Evolutionary conservation across 2,113 vertebrate genomes (phyloP), one percentile per base, ranked within the genome.

Genomic region (Centropristis striata): DNA sequence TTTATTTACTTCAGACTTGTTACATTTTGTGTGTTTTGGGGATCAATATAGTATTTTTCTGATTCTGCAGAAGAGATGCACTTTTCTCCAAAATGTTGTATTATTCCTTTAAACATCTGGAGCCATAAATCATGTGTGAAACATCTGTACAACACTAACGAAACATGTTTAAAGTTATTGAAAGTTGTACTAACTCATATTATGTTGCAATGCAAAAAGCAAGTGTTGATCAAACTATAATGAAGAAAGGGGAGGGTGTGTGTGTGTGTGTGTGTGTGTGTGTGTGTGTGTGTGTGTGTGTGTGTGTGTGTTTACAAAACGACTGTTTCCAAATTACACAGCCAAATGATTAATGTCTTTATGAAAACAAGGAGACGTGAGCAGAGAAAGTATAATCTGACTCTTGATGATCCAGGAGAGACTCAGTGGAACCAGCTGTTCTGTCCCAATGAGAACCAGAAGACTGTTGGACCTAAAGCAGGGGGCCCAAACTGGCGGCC

Each of bases 391-490:
- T 55, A 15, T 14, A 1, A 61, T 73, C 73, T 51, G 68, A 68
- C 28, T 28, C 25, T 64, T 75, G 39, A 41, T 44, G 21, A 78
- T 59, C 28, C 60, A 80, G 16, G 27, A 47, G 64, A 25, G 66
- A 42, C 15, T 75, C 60, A 78, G 13, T 60, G 27, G 68, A 83
- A 70, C 49, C 71, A 87, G 65, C 79, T 85, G 72, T 61, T 80
- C 23, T 82, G 36, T 5, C 3, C 6, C 2, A 85, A 65, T 68
- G 21, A 68, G 58, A 80, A 60, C 51, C 71, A 80, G 51, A 80
- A 61, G 21, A 66, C 32, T 36, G 21, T 9, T 54, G 27, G 63
- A 68, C 57, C 63, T 16, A n/a, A n/a, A n/a, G n/a, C n/a, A n/a
- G n/a, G n/a, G n/a, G n/a, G n/a, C n/a, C n/a, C n/a, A n/a, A n/a